These are phyloP conservation scores for Heliconius aoede DNA, from an alignment of 2,888 invertebrate genomes.

Conservation along the genomic window DNA sequence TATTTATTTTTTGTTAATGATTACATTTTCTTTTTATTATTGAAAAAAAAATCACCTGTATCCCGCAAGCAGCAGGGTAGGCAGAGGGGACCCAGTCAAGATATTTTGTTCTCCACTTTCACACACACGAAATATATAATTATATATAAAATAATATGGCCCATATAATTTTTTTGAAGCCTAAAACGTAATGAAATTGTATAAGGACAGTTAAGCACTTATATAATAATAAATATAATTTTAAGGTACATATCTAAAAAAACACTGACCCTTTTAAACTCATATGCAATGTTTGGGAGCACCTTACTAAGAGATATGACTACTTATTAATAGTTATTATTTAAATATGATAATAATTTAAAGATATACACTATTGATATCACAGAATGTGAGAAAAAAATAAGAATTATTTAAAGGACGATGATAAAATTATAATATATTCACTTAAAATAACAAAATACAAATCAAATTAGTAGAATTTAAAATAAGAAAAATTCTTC, in stretches of 20 bases:
- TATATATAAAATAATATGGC: too few species aligned
- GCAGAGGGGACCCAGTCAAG: too few species aligned
- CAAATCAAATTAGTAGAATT: too few species aligned
- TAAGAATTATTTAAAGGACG: background rate
- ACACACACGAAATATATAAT: too few species aligned
- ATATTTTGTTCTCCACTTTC: too few species aligned
- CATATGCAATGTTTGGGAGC: background rate
- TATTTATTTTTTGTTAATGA: background rate
- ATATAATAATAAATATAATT: background rate
- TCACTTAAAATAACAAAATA: background rate
- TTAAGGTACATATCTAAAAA: background rate
- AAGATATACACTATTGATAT: background rate
- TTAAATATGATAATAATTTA: conserved; percentile 1
- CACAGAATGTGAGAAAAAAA: conserved; percentile 7
- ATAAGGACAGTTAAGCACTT: too few species aligned
- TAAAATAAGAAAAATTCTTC: too few species aligned
- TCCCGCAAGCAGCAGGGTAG: too few species aligned
- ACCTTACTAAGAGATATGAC: background rate
- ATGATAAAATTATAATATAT: background rate
- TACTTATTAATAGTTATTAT: background rate
- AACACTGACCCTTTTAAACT: background rate
- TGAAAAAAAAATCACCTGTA: too few species aligned
- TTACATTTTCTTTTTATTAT: background rate
- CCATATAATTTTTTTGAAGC: too few species aligned
- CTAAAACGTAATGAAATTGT: too few species aligned